Conservation (phyloP, 2,797 vertebrate species). For the Brotula barbata region DNA sequence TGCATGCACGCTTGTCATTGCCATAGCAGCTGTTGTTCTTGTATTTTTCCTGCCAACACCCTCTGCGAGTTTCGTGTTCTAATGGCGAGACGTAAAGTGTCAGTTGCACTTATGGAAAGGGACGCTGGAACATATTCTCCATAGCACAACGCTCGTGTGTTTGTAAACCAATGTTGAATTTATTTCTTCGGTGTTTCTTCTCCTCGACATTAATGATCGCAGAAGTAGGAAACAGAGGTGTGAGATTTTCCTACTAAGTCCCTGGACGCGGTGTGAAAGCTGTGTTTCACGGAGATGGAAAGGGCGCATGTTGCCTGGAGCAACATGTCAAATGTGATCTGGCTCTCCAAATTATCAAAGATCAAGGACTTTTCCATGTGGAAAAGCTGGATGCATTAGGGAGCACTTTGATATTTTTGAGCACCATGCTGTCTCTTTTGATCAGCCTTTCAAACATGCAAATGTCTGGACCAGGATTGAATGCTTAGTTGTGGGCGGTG, state of each 20-base stretch:
- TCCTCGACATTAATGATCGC: constrained; percentile 22
- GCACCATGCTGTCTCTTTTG: background rate
- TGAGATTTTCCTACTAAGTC: constrained; percentile 43
- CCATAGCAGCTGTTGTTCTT: background rate
- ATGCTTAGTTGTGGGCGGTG: background rate
- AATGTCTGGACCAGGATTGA: background rate
- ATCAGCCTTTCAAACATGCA: background rate
- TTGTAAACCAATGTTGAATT: background rate
- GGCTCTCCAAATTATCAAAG: constrained; percentile 24
- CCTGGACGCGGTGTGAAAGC: constrained; percentile 38
- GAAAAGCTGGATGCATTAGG: background rate
- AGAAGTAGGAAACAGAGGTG: constrained; percentile 21
- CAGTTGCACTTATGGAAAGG: constrained; percentile 29
- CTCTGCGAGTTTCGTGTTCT: background rate
- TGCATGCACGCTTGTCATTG: background rate
- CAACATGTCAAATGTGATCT: constrained; percentile 42
- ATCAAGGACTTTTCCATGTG: constrained; percentile 5
- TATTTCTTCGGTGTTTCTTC: constrained; percentile 12
- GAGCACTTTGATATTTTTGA: background rate
- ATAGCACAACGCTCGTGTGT: constrained; percentile 16
- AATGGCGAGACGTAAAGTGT: constrained; percentile 17
- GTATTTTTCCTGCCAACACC: background rate
- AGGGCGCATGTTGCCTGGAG: constrained; percentile 49
- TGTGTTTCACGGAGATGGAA: constrained; percentile 37
- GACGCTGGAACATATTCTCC: constrained; percentile 20